phyloP scores from a whole-genome alignment of 2,888 invertebrate genomes.

The Apotomis turbidana region DNA sequence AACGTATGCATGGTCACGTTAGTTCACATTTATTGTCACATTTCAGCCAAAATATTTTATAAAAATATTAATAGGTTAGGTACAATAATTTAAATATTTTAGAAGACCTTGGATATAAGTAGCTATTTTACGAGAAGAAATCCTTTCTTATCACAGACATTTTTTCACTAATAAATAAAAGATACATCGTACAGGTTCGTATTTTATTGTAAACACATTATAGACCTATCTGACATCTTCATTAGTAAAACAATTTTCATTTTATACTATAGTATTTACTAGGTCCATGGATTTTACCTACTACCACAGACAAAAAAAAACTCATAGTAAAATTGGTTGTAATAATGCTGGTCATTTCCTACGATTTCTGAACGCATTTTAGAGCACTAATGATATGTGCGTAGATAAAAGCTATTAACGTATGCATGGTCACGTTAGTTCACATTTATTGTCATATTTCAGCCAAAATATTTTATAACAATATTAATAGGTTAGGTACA shows the following conservation, averaged over 20 bases:
- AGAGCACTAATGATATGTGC: no score
- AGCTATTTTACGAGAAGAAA: slow-evolving; percentile 20
- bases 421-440: no score
- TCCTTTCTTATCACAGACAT: slow-evolving; percentile 34
- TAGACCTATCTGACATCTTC: slow-evolving; percentile 13
- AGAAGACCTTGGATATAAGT: neutral
- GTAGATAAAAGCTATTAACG: no score
- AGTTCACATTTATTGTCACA: slow-evolving; percentile 69
- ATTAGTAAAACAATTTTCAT: slow-evolving; percentile 39
- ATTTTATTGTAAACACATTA: slow-evolving; percentile 5
- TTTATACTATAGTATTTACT: no score
- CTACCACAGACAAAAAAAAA: no score
- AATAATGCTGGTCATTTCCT: no score
- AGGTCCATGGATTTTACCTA: no score
- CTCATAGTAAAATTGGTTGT: no score
- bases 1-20: slow-evolving; percentile 61
- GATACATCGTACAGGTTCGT: neutral
- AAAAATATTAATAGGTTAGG: neutral
- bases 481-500: no score
- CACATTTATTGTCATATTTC: no score
- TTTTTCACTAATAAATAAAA: slow-evolving; percentile 29
- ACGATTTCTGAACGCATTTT: no score
- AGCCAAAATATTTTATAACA: no score
- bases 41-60: slow-evolving; percentile 37
- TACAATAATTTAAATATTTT: neutral